Conservation (phyloP, 1,140 invertebrate species). For the Caenorhabditis briggsae region DNA sequence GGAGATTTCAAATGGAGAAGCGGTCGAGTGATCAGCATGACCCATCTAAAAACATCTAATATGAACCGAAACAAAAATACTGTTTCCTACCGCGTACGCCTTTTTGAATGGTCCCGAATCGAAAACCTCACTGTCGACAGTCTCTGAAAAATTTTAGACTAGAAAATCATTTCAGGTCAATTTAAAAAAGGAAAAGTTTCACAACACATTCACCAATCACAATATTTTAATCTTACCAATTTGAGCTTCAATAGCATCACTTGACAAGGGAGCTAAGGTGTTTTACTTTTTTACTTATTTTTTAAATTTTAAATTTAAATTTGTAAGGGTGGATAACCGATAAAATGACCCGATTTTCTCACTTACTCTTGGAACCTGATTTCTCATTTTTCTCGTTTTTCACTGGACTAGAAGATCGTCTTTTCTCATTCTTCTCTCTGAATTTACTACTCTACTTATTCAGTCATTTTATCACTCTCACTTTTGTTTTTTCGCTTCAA, state of each 20-base stretch:
- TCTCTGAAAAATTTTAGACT: conserved; percentile 63
- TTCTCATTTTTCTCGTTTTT: neutral
- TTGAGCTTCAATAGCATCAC: neutral
- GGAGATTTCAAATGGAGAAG: conserved; percentile 74
- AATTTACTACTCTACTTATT: neutral
- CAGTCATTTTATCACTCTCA: conserved; percentile 1
- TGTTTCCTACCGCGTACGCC: conserved; percentile 23
- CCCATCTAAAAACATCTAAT: neutral
- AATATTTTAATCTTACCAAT: conserved; percentile 13
- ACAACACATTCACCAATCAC: conserved; percentile 25
- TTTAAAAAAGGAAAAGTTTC: neutral
- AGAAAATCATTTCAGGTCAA: neutral
- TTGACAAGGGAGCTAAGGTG: neutral
- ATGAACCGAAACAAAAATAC: neutral
- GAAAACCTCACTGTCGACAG: conserved; percentile 72
- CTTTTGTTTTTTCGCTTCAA: conserved; percentile 31
- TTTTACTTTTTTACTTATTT: neutral
- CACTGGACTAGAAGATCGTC: neutral
- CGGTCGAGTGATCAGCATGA: conserved; percentile 69
- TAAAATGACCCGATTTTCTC: neutral
- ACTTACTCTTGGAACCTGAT: neutral
- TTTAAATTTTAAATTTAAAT: neutral
- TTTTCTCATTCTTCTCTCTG: neutral
- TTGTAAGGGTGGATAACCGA: neutral
- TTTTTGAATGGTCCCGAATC: conserved; percentile 70